Base-by-base conservation (phyloP, 2,888 invertebrate species). In the Caenorhabditis sp. region DNA sequence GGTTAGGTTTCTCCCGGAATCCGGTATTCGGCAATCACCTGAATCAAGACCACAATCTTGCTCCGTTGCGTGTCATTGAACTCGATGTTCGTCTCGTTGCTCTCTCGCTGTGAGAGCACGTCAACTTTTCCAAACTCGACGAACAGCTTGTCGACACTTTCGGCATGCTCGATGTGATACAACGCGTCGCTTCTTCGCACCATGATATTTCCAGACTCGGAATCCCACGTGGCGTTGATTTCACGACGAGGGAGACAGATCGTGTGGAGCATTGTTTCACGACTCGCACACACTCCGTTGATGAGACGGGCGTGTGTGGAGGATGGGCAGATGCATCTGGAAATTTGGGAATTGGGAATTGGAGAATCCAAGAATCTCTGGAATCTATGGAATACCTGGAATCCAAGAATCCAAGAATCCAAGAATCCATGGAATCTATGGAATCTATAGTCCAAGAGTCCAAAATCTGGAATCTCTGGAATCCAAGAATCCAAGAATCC, bases 141-240 rank as follows among this genome's bases (percentile, higher is more conserved):
- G 54, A 86, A 86, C 3, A 87, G 66, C 59, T 85, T 75, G 38
- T 87, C 86, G n/a, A 76, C 84, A 22, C 24, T 35, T 31, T 79
- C 84, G 3, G 84, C 74, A 12, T 61, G 56, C 28, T 82, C 76
- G 19, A 87, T 72, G 38, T 87, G 85, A 19, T 66, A 68, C 6
- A 76, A 41, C 0, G 84, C 84, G 54, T 85, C 86, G 47, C 59
- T 63, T 56, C 86, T 68, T 26, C 80, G 12, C 28, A 86, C 86
- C 80, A 86, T 75, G 10, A 87, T 82, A 82, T 86, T 87, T 58
- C 82, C 85, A 24, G 73, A 80, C 68, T 87, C 72, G 16, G 82
- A 77, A 81, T 87, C 77, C 89, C 89, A 85, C 63, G 89, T 82
- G 61, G 87, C 90, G 80, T 73, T 87, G 35, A 83, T 74, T 41